Evolutionary conservation across 2,797 vertebrate genomes (phyloP), one percentile per base, ranked within the genome.

Genomic region (Melanotaenia pygmaea): DNA sequence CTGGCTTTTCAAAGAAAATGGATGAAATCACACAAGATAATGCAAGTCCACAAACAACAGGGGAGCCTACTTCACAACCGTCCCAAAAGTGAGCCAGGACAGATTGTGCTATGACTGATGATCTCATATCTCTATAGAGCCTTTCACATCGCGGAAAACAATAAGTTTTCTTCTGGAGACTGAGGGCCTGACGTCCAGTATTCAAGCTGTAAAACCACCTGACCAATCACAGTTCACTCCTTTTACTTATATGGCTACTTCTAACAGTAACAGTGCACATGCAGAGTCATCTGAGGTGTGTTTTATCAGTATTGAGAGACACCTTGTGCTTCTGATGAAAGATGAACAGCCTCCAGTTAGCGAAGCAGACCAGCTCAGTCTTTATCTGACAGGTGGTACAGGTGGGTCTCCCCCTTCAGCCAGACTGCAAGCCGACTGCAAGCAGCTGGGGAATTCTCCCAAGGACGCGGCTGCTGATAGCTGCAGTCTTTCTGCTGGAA

Each of bases 61-160:
- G 38, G 38, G 70, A 80, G 13, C 57, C 59, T 22, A 34, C 67
- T 45, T 78, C 65, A 51, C 76, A 67, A 9, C 51, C 63, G n/a
- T 76, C 81, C 30, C 68, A 76, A 10, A 93, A 94, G 85, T 81
- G 81, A 14, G 78, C 53, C 24, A 87, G 82, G 68, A 82, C 47
- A 34, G 82, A 89, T 32, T 72, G 26, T 32, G 37, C 51, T 61
- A 13, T 28, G 66, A 60, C 60, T 50, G 37, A 79, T 24, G 65
- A 66, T 18, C n/a, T 53, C 37, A 24, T n/a, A n/a, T n/a, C n/a
- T n/a, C 84, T 64, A 40, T 69, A 24, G 59, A 76, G 73, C 71
- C 67, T 74, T 56, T 68, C 38, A 82, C 67, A 28, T 79, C 38
- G 77, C 18, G 5, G n/a, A 73, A 84, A 74, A 79, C 34, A 1